phyloP scores from a whole-genome alignment of 2,797 vertebrate species.

The Limnodromus scolopaceus region DNA sequence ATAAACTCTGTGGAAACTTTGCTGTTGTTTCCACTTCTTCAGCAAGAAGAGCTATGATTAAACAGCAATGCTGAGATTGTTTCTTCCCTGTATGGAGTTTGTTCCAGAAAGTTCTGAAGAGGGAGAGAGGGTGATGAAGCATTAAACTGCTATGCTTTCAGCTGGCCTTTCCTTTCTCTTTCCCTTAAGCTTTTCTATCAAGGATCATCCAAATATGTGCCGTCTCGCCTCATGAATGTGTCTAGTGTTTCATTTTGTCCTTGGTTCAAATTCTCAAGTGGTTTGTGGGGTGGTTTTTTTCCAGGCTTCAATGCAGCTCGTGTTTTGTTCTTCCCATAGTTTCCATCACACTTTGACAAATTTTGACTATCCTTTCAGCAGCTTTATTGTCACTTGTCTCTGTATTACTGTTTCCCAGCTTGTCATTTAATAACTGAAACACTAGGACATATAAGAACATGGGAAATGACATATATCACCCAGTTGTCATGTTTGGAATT shows the following conservation, averaged over 20 bases:
- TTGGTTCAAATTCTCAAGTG: slow-evolving; percentile 28
- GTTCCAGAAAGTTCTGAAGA: not conserved
- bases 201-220: not conserved
- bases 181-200: not conserved
- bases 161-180: not conserved
- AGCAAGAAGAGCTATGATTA: not conserved
- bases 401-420: slow-evolving; percentile 23
- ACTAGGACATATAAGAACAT: slow-evolving; percentile 11
- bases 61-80: not conserved
- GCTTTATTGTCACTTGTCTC: slow-evolving; percentile 17
- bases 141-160: not conserved
- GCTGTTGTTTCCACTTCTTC: not conserved
- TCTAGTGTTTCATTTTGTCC: slow-evolving; percentile 41
- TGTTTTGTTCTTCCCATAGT: slow-evolving; percentile 31
- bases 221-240: not conserved
- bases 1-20: not conserved
- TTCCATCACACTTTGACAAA: slow-evolving; percentile 41
- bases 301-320: not conserved
- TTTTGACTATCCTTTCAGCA: slow-evolving; percentile 30
- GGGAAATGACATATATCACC: slow-evolving; percentile 45
- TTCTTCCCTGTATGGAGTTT: not conserved
- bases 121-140: not conserved
- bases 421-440: slow-evolving; percentile 55
- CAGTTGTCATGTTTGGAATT: slow-evolving; percentile 54
- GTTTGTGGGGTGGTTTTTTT: not conserved